Conservation (phyloP, 2,888 invertebrate genomes). For the Cryptocheilus praepositus region DNA sequence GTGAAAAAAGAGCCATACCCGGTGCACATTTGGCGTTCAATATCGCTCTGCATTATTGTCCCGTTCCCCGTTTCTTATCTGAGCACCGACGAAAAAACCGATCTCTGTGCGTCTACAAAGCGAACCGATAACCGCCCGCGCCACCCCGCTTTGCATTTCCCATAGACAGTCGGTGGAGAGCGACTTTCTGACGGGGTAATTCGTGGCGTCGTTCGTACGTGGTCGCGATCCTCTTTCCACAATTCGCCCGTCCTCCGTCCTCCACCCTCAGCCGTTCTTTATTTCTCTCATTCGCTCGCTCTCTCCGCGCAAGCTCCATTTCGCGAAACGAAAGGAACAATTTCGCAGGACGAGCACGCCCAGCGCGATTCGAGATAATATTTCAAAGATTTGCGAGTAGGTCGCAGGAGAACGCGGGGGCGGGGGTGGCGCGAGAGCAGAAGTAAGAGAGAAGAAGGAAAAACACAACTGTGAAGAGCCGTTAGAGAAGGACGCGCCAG, state of each 20-base stretch:
- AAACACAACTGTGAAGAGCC: too few species aligned
- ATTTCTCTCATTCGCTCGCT: slow-evolving; percentile 7
- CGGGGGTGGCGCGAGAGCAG: background rate
- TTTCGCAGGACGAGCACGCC: slow-evolving; percentile 15
- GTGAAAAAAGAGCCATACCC: too few species aligned
- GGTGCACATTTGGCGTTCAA: too few species aligned
- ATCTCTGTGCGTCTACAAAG: too few species aligned
- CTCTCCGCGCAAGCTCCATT: background rate
- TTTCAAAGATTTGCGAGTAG: slow-evolving; percentile 26
- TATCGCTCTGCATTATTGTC: too few species aligned
- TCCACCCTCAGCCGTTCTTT: background rate
- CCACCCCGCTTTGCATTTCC: too few species aligned
- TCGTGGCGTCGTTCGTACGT: background rate
- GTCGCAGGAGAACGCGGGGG: background rate
- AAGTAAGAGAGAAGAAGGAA: too few species aligned
- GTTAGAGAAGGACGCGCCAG: background rate
- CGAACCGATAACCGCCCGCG: too few species aligned
- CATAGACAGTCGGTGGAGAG: background rate
- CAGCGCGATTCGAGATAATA: slow-evolving; percentile 23
- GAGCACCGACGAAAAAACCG: too few species aligned
- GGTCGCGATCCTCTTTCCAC: background rate
- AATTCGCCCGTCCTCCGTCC: too few species aligned
- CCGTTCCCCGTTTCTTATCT: too few species aligned
- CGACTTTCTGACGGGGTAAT: background rate
- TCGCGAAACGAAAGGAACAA: slow-evolving; percentile 21